Evolutionary conservation across 2,797 vertebrate genomes (phyloP), one percentile per base, ranked within the genome.

Genomic region (Clarias pachynema): DNA sequence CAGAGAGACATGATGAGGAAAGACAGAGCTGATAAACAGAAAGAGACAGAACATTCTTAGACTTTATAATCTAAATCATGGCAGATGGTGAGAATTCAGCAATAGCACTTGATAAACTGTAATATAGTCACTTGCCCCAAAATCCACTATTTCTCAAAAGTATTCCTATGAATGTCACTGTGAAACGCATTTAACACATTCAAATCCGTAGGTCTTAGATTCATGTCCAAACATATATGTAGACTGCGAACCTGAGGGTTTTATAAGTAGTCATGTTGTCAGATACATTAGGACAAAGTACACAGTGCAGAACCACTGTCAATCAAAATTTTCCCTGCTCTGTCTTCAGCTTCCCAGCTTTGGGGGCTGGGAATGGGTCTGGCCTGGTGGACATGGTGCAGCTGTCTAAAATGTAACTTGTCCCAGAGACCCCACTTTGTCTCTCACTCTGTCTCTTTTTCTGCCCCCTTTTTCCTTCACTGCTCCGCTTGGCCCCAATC

Each of bases 381-480:
- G 56, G 74, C 78, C 65, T 89, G 79, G 85, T 63, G 72, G n/a
- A 81, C 77, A 68, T 81, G 80, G 85, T 87, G 66, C 82, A 89
- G 85, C 86, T 83, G 84, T 90, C 86, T 89, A 70, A 84, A 60
- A 89, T 63, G 82, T 88, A 86, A 91, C 85, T 89, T 89, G 90
- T 89, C 84, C 87, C 34, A 89, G 84, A 88, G 40, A 75, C 82
- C 80, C 59, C n/a, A 37, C 49, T 82, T 65, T 65, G 60, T 60
- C 34, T 77, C 49, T 62, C 29, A 15, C 79, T 74, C 69, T 24
- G 73, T 56, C 78, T 60, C 59, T 40, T 59, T 73, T 26, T 70
- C 77, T 66, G 68, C 69, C 34, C 63, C 77, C 79, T 84, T 63
- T 86, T 84, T 79, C 85, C 73, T 77, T 83, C 81, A 83, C 53